Evolutionary conservation across 2,888 invertebrate genomes (phyloP).

Genomic region (Dastarcus helophoroides): DNA sequence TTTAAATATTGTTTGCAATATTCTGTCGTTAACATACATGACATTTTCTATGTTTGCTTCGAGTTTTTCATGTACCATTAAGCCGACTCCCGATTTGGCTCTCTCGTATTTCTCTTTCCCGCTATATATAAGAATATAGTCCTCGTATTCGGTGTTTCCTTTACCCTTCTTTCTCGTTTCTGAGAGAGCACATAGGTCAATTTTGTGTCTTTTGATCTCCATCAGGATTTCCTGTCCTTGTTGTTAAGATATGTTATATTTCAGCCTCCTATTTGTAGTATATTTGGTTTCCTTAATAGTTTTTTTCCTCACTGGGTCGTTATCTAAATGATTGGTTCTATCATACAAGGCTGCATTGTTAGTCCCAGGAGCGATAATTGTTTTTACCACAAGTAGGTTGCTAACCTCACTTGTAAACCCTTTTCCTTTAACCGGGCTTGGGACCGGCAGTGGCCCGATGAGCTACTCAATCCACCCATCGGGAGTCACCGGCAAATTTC

Average conservation of each 20-base stretch:
- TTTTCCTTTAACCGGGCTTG: too few relatives aligned
- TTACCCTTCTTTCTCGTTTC: too few relatives aligned
- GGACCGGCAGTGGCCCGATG: too few relatives aligned
- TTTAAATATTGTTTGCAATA: too few relatives aligned
- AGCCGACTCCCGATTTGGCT: slow-evolving; percentile 3
- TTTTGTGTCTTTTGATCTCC: slow-evolving; percentile 2
- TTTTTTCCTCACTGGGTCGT: slow-evolving; percentile 5
- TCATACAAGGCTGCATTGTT: slow-evolving; percentile 3
- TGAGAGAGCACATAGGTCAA: slow-evolving; percentile 3
- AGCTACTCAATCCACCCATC: too few relatives aligned
- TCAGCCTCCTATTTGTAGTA: slow-evolving; percentile 1
- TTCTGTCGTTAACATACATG: too few relatives aligned
- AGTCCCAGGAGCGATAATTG: slow-evolving; percentile 2
- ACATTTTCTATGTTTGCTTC: background rate
- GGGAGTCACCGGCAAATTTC: too few relatives aligned
- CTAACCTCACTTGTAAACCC: too few relatives aligned
- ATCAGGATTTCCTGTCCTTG: slow-evolving; percentile 2
- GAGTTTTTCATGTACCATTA: slow-evolving; percentile 1
- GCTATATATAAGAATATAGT: slow-evolving; percentile 2
- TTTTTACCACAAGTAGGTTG: slow-evolving; percentile 6
- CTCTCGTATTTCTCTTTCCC: background rate
- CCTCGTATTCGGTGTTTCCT: background rate
- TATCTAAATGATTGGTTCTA: background rate
- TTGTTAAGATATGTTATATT: background rate
- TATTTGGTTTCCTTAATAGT: slow-evolving; percentile 3